A percentile compares a stretch with the other conserved stretches of the same genome.
These are phyloP conservation scores for Acrossocheilus fasciatus DNA, from an alignment of 2,797 vertebrate genomes.

Conservation along the genomic window DNA sequence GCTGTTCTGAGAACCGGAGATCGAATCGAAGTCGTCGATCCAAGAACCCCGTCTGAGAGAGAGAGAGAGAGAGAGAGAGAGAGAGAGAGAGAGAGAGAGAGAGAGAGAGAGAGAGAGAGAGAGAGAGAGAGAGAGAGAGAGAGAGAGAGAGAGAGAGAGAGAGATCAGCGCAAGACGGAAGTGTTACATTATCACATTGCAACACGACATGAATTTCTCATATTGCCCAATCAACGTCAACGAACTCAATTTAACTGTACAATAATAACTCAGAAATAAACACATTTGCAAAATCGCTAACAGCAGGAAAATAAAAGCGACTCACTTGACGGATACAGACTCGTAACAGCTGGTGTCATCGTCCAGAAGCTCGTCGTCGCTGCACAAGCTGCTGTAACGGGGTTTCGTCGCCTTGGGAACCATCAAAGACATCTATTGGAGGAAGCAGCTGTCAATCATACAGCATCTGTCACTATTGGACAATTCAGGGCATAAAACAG, in stretches of 20 bases:
- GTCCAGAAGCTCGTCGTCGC: constrained; percentile 78
- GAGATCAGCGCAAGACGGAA: neutral
- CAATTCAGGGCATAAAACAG: neutral
- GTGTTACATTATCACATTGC: neutral
- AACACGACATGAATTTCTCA: neutral
- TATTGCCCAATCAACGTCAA: neutral
- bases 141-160: neutral
- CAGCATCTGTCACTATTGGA: neutral
- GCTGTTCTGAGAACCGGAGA: constrained; percentile 61
- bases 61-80: neutral
- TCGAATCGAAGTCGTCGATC: constrained; percentile 63
- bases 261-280: too few relatives aligned
- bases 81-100: too few relatives aligned
- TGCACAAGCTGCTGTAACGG: constrained; percentile 72
- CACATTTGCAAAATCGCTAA: neutral
- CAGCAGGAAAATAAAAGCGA: neutral
- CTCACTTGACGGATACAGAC: constrained; percentile 11
- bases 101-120: too few relatives aligned
- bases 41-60: constrained; percentile 59
- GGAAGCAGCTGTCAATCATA: constrained; percentile 60
- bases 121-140: too few relatives aligned
- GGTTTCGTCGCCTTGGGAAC: constrained; percentile 57
- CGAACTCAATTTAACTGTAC: neutral
- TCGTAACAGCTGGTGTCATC: constrained; percentile 67
- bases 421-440: constrained; percentile 71